Conservation (phyloP, 2,113 vertebrate species). For the Daboia siamensis region DNA sequence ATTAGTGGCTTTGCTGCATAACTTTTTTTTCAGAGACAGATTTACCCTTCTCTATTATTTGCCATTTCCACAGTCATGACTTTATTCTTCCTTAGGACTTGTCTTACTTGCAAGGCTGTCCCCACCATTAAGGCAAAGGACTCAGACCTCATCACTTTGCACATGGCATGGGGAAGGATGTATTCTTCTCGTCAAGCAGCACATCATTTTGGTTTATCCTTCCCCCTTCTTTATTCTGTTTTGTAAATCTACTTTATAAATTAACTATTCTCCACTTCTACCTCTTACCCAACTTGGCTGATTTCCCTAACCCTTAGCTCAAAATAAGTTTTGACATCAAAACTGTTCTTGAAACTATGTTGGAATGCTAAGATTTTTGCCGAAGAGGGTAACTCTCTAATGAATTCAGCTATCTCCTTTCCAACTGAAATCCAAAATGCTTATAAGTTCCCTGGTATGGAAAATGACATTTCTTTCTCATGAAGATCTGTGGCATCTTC, state of each 20-base stretch:
- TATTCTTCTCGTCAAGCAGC: not conserved
- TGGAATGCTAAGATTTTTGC: slow-evolving; percentile 74
- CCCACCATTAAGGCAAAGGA: not conserved
- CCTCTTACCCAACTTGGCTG: slow-evolving; percentile 65
- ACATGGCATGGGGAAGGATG: not conserved
- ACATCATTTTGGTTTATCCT: not conserved
- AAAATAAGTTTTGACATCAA: slow-evolving; percentile 71
- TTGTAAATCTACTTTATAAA: slow-evolving; percentile 41
- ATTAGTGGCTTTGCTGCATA: not conserved
- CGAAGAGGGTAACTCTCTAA: slow-evolving; percentile 57
- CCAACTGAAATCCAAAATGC: not conserved
- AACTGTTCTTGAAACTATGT: slow-evolving; percentile 73
- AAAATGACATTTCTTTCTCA: not conserved
- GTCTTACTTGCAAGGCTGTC: not conserved
- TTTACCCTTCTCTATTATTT: not conserved
- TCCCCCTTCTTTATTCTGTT: not conserved
- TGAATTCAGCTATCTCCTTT: slow-evolving; percentile 61
- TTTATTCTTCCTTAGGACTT: not conserved
- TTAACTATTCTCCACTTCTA: slow-evolving; percentile 41
- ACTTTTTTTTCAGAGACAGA: not conserved
- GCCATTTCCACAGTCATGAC: not conserved
- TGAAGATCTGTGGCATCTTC: not conserved
- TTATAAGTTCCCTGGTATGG: not conserved
- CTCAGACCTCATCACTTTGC: not conserved
- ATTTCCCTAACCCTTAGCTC: slow-evolving; percentile 69